Evolutionary conservation across 2,797 vertebrate species (phyloP), one percentile per base, ranked within the genome.

Genomic region (Anableps anableps): DNA sequence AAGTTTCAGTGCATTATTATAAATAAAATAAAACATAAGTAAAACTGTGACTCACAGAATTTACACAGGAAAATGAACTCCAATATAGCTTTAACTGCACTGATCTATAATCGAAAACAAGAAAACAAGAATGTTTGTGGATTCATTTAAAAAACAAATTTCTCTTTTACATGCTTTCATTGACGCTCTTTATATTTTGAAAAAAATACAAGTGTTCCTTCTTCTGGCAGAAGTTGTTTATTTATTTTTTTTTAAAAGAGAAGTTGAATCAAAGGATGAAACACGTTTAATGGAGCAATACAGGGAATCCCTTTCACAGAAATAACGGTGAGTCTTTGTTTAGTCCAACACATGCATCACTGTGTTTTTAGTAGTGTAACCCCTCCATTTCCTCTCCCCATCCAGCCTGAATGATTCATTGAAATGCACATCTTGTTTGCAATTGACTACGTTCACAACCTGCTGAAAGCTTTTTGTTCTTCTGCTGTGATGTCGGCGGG

Each of bases 391-490:
- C 83, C 91, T 88, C 82, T 88, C 85, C 79, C n/a, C 79, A 80
- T 90, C 87, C 75, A 83, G 74, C 3, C 89, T 93, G 88, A 93
- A 94, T 92, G 92, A 90, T 81, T 95, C 93, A 95, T 95, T 95
- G 92, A 96, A 94, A 96, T 95, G 94, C 94, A 94, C 92, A 91
- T 91, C 90, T 92, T 91, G 88, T 91, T 86, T 93, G 88, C 88
- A 94, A 94, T 93, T 94, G 94, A 92, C 91, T 91, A 93, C 88
- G 88, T 93, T 93, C 92, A 93, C 88, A 88, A 93, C 91, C 92
- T 81, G 91, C 88, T 94, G 92, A 95, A 95, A 95, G 94, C 92
- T 92, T 95, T 95, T 94, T 93, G 90, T 92, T 87, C 78, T 1
- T 75, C 79, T 68, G 81, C 92, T 93, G 85, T 93, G 92, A 94